These are phyloP conservation scores for Micromussa lordhowensis DNA, from an alignment of 92 coral and sea anemone genomes.

Conservation along the genomic window DNA sequence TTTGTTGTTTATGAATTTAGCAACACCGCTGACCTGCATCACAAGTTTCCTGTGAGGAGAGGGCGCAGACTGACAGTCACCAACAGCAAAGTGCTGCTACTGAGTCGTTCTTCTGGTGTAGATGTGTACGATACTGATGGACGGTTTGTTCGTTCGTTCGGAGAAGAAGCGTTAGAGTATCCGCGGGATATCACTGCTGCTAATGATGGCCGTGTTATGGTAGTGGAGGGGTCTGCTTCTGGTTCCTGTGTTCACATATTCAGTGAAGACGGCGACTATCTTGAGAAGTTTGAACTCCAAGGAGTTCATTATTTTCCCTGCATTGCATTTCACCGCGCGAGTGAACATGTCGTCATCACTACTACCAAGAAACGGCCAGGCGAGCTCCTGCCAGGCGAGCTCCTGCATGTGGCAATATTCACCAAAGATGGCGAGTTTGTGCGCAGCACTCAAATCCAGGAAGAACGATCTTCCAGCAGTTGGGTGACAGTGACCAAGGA, in stretches of 20 bases:
- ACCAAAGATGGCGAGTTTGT: conserved; percentile 34
- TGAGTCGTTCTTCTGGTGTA: neutral
- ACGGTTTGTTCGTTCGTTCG: conserved; percentile 28
- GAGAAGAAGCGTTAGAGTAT: neutral
- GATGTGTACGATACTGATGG: conserved; percentile 46
- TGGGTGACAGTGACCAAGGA: conserved; percentile 10
- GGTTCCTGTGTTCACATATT: conserved; percentile 42
- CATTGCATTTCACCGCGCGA: conserved; percentile 5
- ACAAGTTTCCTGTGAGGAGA: conserved; percentile 23
- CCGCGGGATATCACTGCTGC: conserved; percentile 30
- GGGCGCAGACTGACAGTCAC: conserved; percentile 42
- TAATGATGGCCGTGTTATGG: conserved; percentile 45
- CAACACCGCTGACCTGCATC: conserved; percentile 38
- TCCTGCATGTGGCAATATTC: neutral
- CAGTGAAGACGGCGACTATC: conserved; percentile 31
- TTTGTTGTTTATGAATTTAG: conserved; percentile 26
- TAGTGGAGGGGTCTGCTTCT: conserved; percentile 16
- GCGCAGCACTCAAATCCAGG: conserved; percentile 16
- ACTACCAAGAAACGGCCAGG: no score
- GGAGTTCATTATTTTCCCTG: neutral
- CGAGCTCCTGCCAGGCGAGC: no score
- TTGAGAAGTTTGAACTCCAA: conserved; percentile 12
- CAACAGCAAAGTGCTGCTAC: conserved; percentile 28
- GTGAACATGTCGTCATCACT: conserved; percentile 44
- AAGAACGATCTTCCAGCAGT: no score